A percentile compares a stretch with the other conserved stretches of the same genome.
phyloP scores from a whole-genome alignment of 1,140 invertebrate species.

The Telenomus remus region DNA sequence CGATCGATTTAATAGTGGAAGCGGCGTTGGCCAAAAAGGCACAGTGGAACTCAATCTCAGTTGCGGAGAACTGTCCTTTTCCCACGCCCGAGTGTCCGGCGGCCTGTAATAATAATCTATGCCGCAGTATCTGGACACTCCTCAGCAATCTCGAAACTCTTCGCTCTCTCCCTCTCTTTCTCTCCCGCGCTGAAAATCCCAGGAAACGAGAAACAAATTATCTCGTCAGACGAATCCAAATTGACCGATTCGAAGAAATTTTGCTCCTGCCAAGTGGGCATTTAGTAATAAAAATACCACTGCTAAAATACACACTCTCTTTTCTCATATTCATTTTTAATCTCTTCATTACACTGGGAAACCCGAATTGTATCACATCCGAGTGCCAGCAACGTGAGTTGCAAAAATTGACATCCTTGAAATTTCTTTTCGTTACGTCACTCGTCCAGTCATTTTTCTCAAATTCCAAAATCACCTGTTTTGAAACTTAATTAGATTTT shows the following conservation, averaged over 20 bases:
- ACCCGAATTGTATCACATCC: too few species aligned
- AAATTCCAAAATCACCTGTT: too few species aligned
- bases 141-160: slow-evolving; percentile 54
- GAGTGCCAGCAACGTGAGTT: too few species aligned
- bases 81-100: slow-evolving; percentile 64
- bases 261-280: slow-evolving; percentile 16
- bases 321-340: too few species aligned
- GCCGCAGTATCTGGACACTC: slow-evolving; percentile 58
- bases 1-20: slow-evolving; percentile 38
- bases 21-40: slow-evolving; percentile 20
- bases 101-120: slow-evolving; percentile 65
- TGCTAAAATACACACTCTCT: slow-evolving; percentile 9
- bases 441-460: too few species aligned
- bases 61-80: slow-evolving; percentile 59
- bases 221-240: slow-evolving; percentile 69
- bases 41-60: slow-evolving; percentile 40
- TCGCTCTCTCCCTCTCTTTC: slow-evolving; percentile 46
- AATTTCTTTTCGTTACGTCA: too few species aligned
- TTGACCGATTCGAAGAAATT: slow-evolving; percentile 59
- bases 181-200: slow-evolving; percentile 66
- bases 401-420: too few species aligned
- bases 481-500: too few species aligned
- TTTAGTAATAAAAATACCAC: slow-evolving; percentile 24
- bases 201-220: slow-evolving; percentile 75
- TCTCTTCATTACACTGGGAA: too few species aligned